Evolutionary conservation across 2,113 vertebrate genomes (phyloP).

Genomic region (Oreotrochilus melanogaster): DNA sequence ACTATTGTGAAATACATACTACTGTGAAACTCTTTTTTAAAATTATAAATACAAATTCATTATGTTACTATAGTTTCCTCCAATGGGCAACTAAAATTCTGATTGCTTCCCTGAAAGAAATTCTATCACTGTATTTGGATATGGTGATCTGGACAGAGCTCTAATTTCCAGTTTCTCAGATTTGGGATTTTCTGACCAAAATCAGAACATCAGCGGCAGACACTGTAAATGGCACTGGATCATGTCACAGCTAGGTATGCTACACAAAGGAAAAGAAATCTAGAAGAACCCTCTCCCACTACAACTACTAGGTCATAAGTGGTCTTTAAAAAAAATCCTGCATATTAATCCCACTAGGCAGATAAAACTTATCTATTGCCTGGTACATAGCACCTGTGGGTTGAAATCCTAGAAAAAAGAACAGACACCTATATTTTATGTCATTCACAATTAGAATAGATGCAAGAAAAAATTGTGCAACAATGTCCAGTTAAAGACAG

Average conservation of each 20-base stretch:
- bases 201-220: not conserved
- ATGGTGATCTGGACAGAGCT: not conserved
- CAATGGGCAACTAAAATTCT: not conserved
- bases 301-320: not conserved
- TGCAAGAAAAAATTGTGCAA: not conserved
- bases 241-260: not conserved
- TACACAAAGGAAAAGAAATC: not conserved
- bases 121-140: not conserved
- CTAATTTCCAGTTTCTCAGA: not conserved
- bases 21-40: not conserved
- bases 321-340: not conserved
- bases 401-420: not conserved
- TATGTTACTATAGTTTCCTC: not conserved
- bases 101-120: not conserved
- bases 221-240: not conserved
- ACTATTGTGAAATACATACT: not conserved
- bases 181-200: not conserved
- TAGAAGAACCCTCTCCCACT: not conserved
- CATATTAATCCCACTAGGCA: not conserved
- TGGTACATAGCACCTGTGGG: not conserved
- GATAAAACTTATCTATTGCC: not conserved
- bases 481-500: not conserved
- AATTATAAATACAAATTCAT: not conserved
- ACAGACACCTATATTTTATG: not conserved
- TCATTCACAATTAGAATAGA: not conserved